phyloP scores from a whole-genome alignment of 2,888 invertebrate species.

The Nemoura dubitans region DNA sequence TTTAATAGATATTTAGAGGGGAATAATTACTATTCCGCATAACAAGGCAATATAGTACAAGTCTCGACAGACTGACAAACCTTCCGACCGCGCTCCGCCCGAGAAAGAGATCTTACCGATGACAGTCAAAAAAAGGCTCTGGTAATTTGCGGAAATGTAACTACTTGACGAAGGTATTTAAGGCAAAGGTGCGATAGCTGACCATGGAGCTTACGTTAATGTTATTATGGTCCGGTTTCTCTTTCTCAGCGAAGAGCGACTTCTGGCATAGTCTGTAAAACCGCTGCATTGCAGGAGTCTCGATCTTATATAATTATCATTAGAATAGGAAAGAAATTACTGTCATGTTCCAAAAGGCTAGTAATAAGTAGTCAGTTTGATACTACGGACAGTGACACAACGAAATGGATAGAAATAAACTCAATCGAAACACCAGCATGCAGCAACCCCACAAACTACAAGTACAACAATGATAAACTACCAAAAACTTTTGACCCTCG shows the following conservation, averaged over 20 bases:
- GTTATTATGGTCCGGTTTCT: neutral
- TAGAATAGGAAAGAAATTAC: too few relatives aligned
- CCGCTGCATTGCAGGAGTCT: neutral
- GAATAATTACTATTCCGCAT: neutral
- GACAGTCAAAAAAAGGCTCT: too few relatives aligned
- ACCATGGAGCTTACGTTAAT: too few relatives aligned
- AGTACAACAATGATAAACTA: neutral
- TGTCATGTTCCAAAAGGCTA: too few relatives aligned
- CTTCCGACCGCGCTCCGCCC: neutral
- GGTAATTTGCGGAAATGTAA: too few relatives aligned
- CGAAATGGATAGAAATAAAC: neutral
- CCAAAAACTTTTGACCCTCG: neutral
- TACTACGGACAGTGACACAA: too few relatives aligned
- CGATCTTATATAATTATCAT: too few relatives aligned
- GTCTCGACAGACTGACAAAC: constrained; percentile 10
- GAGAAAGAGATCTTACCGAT: neutral
- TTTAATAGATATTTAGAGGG: neutral
- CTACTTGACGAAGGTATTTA: too few relatives aligned
- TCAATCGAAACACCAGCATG: neutral
- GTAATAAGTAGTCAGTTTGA: too few relatives aligned
- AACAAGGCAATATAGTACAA: constrained; percentile 24
- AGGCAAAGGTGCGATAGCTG: too few relatives aligned
- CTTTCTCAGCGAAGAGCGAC: neutral
- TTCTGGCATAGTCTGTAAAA: neutral
- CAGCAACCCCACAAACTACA: neutral